Conservation (phyloP, 2,888 invertebrate species). For the Drosophila tanythrix region DNA sequence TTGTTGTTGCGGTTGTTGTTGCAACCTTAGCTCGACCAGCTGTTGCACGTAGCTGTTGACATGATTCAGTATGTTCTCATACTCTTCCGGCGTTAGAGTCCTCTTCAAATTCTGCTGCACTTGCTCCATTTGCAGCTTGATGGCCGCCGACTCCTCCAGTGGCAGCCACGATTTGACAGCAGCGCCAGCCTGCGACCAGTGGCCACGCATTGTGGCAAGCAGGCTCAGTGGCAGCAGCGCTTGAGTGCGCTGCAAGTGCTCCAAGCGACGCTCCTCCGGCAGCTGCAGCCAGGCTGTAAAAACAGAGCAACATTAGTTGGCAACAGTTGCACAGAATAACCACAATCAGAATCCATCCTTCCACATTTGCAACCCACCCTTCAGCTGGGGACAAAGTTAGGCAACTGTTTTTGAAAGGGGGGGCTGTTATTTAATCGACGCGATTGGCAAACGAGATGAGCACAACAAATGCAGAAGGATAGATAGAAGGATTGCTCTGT, state of each 20-base stretch:
- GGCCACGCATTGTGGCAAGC: constrained; percentile 67
- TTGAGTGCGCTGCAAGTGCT: constrained; percentile 65
- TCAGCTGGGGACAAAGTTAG: neutral
- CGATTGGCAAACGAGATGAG: constrained; percentile 51
- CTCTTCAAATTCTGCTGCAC: constrained; percentile 72
- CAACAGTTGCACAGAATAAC: constrained; percentile 6
- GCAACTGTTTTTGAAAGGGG: constrained; percentile 9
- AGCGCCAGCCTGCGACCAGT: constrained; percentile 56
- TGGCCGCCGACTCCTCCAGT: constrained; percentile 30
- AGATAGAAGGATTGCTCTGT: constrained; percentile 86
- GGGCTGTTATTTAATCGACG: constrained; percentile 36
- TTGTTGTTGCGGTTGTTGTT: constrained; percentile 58
- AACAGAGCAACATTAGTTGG: constrained; percentile 54
- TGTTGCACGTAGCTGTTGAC: constrained; percentile 83
- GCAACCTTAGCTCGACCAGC: constrained; percentile 80
- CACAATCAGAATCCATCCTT: constrained; percentile 65
- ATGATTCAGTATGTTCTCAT: constrained; percentile 83
- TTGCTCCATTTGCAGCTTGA: constrained; percentile 62
- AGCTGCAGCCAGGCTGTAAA: constrained; percentile 80
- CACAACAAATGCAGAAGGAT: constrained; percentile 87
- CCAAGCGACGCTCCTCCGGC: constrained; percentile 84
- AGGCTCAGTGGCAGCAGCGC: constrained; percentile 76
- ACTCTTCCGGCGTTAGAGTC: constrained; percentile 81
- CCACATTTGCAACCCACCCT: constrained; percentile 76
- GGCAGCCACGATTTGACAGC: constrained; percentile 58